phyloP scores from a whole-genome alignment of 2,113 vertebrate species.

The Trichomycterus rosablanca region DNA sequence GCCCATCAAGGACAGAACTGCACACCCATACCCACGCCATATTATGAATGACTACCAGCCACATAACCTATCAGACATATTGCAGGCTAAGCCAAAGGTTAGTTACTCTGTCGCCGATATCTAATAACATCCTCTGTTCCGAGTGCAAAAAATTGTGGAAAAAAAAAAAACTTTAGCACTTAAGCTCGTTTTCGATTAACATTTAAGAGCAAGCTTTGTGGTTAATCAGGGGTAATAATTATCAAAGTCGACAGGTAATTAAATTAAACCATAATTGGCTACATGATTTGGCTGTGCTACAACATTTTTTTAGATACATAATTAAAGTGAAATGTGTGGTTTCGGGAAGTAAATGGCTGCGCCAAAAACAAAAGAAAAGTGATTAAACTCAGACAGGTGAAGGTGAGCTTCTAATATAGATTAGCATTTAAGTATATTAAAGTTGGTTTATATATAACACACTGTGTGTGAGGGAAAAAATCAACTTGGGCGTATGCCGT shows the following conservation, averaged over 20 bases:
- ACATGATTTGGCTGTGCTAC: slow-evolving; percentile 70
- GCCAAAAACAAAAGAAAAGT: slow-evolving; percentile 38
- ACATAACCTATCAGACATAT: slow-evolving; percentile 30
- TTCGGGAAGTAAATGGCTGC: slow-evolving; percentile 51
- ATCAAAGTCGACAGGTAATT: slow-evolving; percentile 78
- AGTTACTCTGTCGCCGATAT: slow-evolving; percentile 34
- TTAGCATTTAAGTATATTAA: slow-evolving; percentile 9
- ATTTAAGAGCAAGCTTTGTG: slow-evolving; percentile 61
- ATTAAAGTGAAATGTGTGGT: slow-evolving; percentile 71
- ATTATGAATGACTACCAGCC: slow-evolving; percentile 17
- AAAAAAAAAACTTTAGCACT: slow-evolving; percentile 47
- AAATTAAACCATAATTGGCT: slow-evolving; percentile 77
- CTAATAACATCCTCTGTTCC: slow-evolving; percentile 40
- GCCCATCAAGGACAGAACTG: slow-evolving; percentile 16
- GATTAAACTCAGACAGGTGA: slow-evolving; percentile 8
- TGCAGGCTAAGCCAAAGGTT: slow-evolving; percentile 38
- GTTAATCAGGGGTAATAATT: slow-evolving; percentile 77
- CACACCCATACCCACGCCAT: slow-evolving; percentile 23
- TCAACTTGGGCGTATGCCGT: background rate
- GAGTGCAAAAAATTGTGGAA: slow-evolving; percentile 28
- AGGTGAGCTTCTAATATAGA: slow-evolving; percentile 4
- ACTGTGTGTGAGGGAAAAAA: background rate
- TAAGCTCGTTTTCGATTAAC: slow-evolving; percentile 58
- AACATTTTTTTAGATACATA: slow-evolving; percentile 64
- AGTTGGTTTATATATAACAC: background rate